A percentile compares a stretch with the other conserved stretches of the same genome.
Conservation (phyloP, 2,888 invertebrate genomes). For the Alloplasta piceator region DNA sequence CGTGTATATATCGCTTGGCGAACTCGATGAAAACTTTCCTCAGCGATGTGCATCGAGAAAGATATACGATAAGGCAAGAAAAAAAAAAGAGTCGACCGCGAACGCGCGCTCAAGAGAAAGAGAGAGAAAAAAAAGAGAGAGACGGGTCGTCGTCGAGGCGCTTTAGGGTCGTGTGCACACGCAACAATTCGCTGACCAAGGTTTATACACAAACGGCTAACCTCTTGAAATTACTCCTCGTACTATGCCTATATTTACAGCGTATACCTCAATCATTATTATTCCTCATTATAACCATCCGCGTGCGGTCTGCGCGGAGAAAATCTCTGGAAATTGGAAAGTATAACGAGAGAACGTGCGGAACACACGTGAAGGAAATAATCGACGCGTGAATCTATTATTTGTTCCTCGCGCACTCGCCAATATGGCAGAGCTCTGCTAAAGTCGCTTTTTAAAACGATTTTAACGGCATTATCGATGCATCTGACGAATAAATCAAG, state of each 20-base stretch:
- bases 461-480: too few relatives aligned
- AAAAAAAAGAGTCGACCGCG: slow-evolving; percentile 20
- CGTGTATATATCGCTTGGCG: neutral
- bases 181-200: slow-evolving; percentile 59
- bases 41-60: slow-evolving; percentile 56
- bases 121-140: slow-evolving; percentile 19
- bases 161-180: slow-evolving; percentile 65
- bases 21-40: slow-evolving; percentile 37
- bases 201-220: slow-evolving; percentile 41
- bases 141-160: slow-evolving; percentile 37
- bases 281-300: slow-evolving; percentile 8
- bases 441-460: neutral
- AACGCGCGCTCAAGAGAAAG: slow-evolving; percentile 10
- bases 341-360: slow-evolving; percentile 6
- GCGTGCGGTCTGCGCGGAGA: neutral
- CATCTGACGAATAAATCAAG: neutral
- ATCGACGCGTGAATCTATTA: slow-evolving; percentile 54
- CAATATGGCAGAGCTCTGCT: slow-evolving; percentile 57
- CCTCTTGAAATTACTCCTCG: slow-evolving; percentile 44
- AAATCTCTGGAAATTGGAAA: slow-evolving; percentile 48
- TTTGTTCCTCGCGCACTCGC: slow-evolving; percentile 23
- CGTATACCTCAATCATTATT: neutral
- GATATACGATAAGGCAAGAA: slow-evolving; percentile 11
- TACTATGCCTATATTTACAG: neutral
- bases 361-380: slow-evolving; percentile 27